Conservation (phyloP, 1,140 invertebrate genomes). For the Frieseomelitta varia region DNA sequence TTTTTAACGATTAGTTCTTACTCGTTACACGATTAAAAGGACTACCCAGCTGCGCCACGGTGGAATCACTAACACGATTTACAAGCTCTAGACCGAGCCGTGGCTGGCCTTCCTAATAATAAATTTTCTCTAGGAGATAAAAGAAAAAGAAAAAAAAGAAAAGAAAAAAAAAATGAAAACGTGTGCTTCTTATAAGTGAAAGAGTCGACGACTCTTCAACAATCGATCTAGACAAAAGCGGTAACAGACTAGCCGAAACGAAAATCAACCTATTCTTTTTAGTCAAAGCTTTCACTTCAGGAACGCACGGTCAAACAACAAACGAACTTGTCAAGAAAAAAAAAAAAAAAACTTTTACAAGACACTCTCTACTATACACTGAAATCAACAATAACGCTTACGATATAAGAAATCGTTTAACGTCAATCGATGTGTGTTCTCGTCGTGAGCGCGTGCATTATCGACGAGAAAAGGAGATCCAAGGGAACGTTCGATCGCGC, state of each 20-base stretch:
- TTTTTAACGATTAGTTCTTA: slow-evolving; percentile 57
- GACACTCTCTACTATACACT: slow-evolving; percentile 9
- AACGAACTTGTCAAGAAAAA: slow-evolving; percentile 24
- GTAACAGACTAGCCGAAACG: slow-evolving; percentile 52
- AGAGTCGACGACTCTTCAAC: slow-evolving; percentile 44
- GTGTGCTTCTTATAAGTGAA: slow-evolving; percentile 1
- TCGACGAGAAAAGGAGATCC: background rate
- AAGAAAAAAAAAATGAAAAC: slow-evolving; percentile 22
- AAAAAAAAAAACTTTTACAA: slow-evolving; percentile 38
- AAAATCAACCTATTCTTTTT: slow-evolving; percentile 38
- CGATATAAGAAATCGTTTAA: slow-evolving; percentile 32
- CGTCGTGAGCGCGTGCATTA: background rate
- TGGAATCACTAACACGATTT: slow-evolving; percentile 1
- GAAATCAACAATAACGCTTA: slow-evolving; percentile 53
- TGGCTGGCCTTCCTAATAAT: background rate
- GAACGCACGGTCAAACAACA: slow-evolving; percentile 49
- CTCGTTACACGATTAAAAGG: slow-evolving; percentile 25
- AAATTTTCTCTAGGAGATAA: slow-evolving; percentile 27
- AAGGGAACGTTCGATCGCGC: background rate
- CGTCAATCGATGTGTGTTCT: slow-evolving; percentile 3
- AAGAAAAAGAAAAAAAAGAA: background rate
- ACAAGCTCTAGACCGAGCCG: background rate
- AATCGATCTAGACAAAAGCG: slow-evolving; percentile 51
- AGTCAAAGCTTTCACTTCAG: slow-evolving; percentile 16
- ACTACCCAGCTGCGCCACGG: background rate